Evolutionary conservation across 1,140 invertebrate genomes (phyloP), one percentile per base, ranked within the genome.

Genomic region (Semibalanus balanoides): DNA sequence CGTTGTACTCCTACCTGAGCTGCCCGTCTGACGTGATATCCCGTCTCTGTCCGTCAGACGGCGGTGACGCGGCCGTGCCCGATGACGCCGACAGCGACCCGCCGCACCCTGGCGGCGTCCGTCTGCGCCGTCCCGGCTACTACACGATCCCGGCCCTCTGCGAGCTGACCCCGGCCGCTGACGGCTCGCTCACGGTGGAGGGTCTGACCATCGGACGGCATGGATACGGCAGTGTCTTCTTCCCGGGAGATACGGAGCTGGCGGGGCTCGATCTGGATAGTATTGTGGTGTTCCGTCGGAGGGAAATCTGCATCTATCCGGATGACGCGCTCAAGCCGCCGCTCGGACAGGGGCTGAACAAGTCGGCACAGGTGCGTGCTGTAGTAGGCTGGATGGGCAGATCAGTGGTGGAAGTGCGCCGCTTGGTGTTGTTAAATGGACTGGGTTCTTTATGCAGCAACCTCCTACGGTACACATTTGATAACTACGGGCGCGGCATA

Each of bases 181-280:
- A 92, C 83, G 70, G 70, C 29, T 72, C 9, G 82, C 82, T 69
- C 87, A 92, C 82, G 91, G 92, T 72, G 7, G 70, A 72, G 29
- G 70, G 70, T 28, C 70, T 99, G 78, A 94, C 93, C 0, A 87
- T 99, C 74, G 96, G 95, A 0, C 87, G 96, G 27, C 87, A 90
- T 76, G 93, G 93, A 73, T 99, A 95, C 84, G 97, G 97, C 30
- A 94, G 92, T 83, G 92, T 99, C 0, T 93, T 88, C 82, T 99
- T 95, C 82, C 89, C 90, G 35, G 92, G 93, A 78, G 87, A 89
- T 30, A 90, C 96, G 77, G 92, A 98, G 83, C 90, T 98, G n/a
- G 88, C 91, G 30, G 91, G 91, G 17, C 81, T 98, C 28, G 93
- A 98, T 85, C 83, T 98, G 14, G 95, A 98, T 84, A 90, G 93